Evolutionary conservation across 2,113 vertebrate species (phyloP).

Genomic region (Callipepla squamata): DNA sequence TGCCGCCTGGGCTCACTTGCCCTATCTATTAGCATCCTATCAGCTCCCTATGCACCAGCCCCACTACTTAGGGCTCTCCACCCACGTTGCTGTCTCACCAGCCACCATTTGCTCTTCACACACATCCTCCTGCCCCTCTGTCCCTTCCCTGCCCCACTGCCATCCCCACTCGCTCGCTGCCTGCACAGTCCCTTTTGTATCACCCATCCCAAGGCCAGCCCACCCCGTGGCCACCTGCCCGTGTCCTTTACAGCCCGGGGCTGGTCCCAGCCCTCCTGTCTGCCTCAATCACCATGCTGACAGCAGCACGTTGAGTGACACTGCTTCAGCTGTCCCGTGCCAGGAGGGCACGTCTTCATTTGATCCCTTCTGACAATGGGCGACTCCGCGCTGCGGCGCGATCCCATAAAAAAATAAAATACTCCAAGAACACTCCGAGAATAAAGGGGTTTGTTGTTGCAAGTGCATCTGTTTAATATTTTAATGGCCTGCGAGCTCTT

Average conservation of each 20-base stretch:
- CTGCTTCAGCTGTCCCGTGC: constrained; percentile 90
- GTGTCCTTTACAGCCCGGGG: constrained; percentile 91
- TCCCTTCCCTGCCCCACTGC: not conserved
- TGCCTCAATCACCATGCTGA: constrained; percentile 92
- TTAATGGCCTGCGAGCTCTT: not conserved
- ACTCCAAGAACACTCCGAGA: not conserved
- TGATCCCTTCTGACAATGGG: constrained; percentile 40
- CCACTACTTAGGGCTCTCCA: not conserved
- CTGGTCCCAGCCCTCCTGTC: constrained; percentile 91
- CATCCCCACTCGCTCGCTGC: not conserved
- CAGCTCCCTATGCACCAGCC: not conserved
- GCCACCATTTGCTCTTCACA: rapidly evolving
- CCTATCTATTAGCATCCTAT: not conserved
- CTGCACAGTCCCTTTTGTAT: constrained; percentile 87
- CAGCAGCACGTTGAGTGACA: constrained; percentile 88
- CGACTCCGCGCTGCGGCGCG: not conserved
- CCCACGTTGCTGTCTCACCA: not conserved
- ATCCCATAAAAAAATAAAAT: not conserved
- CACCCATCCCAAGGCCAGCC: constrained; percentile 32
- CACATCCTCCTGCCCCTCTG: not conserved
- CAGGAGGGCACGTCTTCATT: constrained; percentile 2
- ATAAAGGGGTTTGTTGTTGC: not conserved
- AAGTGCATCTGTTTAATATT: not conserved
- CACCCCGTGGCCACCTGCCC: constrained; percentile 83
- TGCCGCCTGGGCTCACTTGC: not conserved